Evolutionary conservation across 2,888 invertebrate species (phyloP).

Genomic region (Limnephilus auricula): DNA sequence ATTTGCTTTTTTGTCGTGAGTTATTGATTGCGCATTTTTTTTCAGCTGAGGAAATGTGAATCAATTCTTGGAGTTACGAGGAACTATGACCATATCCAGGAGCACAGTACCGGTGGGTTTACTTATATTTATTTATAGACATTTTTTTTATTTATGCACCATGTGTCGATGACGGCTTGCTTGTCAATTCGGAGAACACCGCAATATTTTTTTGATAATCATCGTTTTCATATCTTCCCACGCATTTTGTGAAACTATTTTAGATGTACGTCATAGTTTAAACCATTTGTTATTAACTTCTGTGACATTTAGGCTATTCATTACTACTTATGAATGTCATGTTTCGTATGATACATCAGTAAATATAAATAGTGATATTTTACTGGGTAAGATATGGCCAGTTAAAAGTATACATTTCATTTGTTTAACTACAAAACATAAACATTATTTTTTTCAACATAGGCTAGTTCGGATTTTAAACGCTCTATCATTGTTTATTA

Average conservation of each 20-base stretch:
- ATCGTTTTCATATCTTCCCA: background rate
- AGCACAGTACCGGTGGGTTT: conserved; percentile 61
- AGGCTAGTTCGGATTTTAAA: background rate
- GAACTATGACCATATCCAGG: conserved; percentile 62
- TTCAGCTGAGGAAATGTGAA: conserved; percentile 62
- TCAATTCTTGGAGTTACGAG: conserved; percentile 39
- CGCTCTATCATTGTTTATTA: background rate
- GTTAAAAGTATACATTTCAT: background rate
- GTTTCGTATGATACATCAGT: background rate
- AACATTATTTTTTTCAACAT: background rate
- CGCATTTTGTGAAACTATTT: background rate
- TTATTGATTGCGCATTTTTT: conserved; percentile 54
- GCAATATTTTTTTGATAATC: background rate
- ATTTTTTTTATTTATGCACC: conserved; percentile 21
- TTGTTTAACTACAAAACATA: background rate
- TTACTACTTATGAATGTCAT: background rate
- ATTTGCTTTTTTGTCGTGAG: conserved; percentile 46
- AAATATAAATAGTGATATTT: background rate
- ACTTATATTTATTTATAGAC: conserved; percentile 39
- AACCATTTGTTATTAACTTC: background rate
- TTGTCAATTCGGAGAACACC: conserved; percentile 12
- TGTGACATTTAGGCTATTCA: background rate
- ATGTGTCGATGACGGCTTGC: conserved; percentile 37
- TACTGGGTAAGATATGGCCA: background rate
- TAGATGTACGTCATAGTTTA: background rate